A percentile compares a stretch with the other conserved stretches of the same genome.
Evolutionary conservation across 2,113 vertebrate genomes (phyloP).

Genomic region (Chrysochloris asiatica): DNA sequence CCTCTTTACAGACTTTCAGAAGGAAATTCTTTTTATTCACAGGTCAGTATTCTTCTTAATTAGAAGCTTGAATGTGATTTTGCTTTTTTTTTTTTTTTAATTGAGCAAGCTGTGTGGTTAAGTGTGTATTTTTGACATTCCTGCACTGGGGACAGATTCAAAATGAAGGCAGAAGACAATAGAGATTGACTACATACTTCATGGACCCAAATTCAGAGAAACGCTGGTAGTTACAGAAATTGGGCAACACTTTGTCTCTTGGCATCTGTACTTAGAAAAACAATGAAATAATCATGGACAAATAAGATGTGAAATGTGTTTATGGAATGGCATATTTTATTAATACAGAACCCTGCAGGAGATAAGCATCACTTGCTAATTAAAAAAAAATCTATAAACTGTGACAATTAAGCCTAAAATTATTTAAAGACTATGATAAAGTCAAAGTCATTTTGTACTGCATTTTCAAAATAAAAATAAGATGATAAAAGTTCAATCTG

Average conservation of each 20-base stretch:
- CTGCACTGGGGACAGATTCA: slow-evolving; percentile 49
- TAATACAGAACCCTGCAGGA: slow-evolving; percentile 52
- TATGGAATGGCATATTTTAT: slow-evolving; percentile 50
- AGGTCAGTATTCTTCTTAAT: slow-evolving; percentile 67
- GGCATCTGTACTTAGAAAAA: slow-evolving; percentile 71
- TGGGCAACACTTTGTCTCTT: slow-evolving; percentile 59
- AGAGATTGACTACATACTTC: slow-evolving; percentile 60
- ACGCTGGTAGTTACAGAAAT: slow-evolving; percentile 65
- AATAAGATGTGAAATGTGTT: slow-evolving; percentile 67
- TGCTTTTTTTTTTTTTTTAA: slow-evolving; percentile 27
- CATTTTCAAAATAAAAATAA: slow-evolving; percentile 25
- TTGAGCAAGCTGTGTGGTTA: slow-evolving; percentile 56
- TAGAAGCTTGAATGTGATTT: slow-evolving; percentile 58
- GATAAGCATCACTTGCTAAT: slow-evolving; percentile 67
- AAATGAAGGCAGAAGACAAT: slow-evolving; percentile 54
- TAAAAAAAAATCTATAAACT: slow-evolving; percentile 67
- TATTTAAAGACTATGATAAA: slow-evolving; percentile 69
- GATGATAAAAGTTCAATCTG: neutral
- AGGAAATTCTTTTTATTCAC: slow-evolving; percentile 52
- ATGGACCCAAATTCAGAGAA: slow-evolving; percentile 45
- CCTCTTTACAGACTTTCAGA: slow-evolving; percentile 55
- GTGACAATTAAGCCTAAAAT: slow-evolving; percentile 67
- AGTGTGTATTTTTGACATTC: slow-evolving; percentile 61
- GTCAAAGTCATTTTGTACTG: slow-evolving; percentile 1
- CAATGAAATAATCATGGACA: slow-evolving; percentile 71